Evolutionary conservation across 2,797 vertebrate species (phyloP), one percentile per base, ranked within the genome.

Genomic region (Podarcis lilfordi): DNA sequence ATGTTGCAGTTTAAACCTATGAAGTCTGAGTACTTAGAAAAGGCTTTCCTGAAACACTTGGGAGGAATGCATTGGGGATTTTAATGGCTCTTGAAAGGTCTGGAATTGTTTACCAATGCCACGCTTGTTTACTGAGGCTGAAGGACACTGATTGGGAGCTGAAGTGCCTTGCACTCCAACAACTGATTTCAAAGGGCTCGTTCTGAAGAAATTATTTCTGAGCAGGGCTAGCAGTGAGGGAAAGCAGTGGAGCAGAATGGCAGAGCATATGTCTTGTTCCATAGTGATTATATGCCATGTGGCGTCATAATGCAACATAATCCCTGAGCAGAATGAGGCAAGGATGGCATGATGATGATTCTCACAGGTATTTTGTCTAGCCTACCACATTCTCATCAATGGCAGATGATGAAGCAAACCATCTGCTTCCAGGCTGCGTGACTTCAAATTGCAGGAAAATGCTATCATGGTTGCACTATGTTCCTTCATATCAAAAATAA

Each of bases 291-390:
- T 5, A 0, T 17, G 5, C 27, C 11, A 25, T 71, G 69, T 0
- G 0, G 4, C 29, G 1, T 0, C 23, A 4, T 27, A 23, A 21
- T 0, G 4, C 13, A 35, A 61, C 37, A 80, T 4, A 37, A 66
- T 0, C 3, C 32, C 23, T 29, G 32, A 27, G 3, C 0, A 0
- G 82, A 43, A n/a, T 0, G 7, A n/a, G 80, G 59, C 23, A 87
- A n/a, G 19, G 17, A 13, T 4, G 0, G 0, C 17, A 2, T 61
- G 13, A 5, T 59, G 35, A n/a, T 69, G 9, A 85, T 82, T 71
- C 25, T 83, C 64, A 59, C 6, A 83, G 61, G 43, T 77, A 40
- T 83, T 66, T 25, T 40, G 8, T 69, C 55, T 75, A 27, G 37
- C 71, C 21, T 50, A 27, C 5, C 29, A 13, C 72, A 8, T 25